Percentiles rank a stretch among this genome's conserved stretches.
Conservation (phyloP, 2,113 vertebrate species). For the zebrafish (Danio rerio) region GRCz12tu NC_133197.1:859001-859500, state of each 20-base stretch:
- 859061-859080: constrained; percentile 76
- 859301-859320: too few species aligned
- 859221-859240: not conserved
- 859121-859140: constrained; percentile 77
- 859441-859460: too few species aligned
- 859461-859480: too few species aligned
- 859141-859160: constrained; percentile 79
- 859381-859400: too few species aligned
- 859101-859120: constrained; percentile 80
- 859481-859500: too few species aligned
- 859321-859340: too few species aligned
- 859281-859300: not conserved
- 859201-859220: constrained; percentile 70
- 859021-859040: constrained; percentile 80
- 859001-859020: constrained; percentile 77
- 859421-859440: too few species aligned
- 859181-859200: constrained; percentile 62
- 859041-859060: constrained; percentile 74
- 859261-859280: not conserved
- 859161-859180: constrained; percentile 79
- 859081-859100: constrained; percentile 79
- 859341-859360: too few species aligned
- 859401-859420: too few species aligned
- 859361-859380: too few species aligned
- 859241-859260: too few species aligned